Conservation (phyloP, 1,140 invertebrate genomes). For the Chrysomallon squamiferum region DNA sequence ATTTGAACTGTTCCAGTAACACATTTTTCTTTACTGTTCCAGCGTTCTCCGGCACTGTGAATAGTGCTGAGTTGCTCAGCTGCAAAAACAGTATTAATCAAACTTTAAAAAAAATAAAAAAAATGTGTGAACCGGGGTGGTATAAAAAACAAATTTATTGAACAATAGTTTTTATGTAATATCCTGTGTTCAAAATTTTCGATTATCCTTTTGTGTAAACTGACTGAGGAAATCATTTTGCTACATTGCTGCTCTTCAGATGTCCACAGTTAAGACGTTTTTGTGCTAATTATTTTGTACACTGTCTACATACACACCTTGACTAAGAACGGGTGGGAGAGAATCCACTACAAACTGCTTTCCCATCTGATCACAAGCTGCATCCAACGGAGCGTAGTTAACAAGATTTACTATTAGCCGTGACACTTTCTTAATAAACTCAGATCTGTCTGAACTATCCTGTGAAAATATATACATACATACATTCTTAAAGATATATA, state of each 20-base stretch:
- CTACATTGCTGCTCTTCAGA: too few relatives aligned
- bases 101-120: too few relatives aligned
- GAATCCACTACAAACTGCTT: slow-evolving; percentile 84
- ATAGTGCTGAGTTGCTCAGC: slow-evolving; percentile 74
- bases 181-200: too few relatives aligned
- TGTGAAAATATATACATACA: slow-evolving; percentile 17
- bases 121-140: too few relatives aligned
- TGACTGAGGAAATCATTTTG: too few relatives aligned
- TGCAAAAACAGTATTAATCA: slow-evolving; percentile 27
- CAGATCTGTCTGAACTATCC: slow-evolving; percentile 61
- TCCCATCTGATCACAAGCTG: slow-evolving; percentile 83
- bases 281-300: too few relatives aligned
- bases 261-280: too few relatives aligned
- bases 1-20: slow-evolving; percentile 73
- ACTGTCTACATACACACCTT: slow-evolving; percentile 65
- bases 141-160: too few relatives aligned
- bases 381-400: slow-evolving; percentile 77
- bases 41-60: slow-evolving; percentile 72
- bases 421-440: slow-evolving; percentile 70
- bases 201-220: too few relatives aligned
- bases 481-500: neutral
- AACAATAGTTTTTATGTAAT: too few relatives aligned
- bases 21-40: slow-evolving; percentile 66
- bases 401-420: slow-evolving; percentile 72
- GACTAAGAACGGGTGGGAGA: slow-evolving; percentile 80